Base-by-base conservation (phyloP, 2,113 vertebrate species). In the Acrocephalus arundinaceus region DNA sequence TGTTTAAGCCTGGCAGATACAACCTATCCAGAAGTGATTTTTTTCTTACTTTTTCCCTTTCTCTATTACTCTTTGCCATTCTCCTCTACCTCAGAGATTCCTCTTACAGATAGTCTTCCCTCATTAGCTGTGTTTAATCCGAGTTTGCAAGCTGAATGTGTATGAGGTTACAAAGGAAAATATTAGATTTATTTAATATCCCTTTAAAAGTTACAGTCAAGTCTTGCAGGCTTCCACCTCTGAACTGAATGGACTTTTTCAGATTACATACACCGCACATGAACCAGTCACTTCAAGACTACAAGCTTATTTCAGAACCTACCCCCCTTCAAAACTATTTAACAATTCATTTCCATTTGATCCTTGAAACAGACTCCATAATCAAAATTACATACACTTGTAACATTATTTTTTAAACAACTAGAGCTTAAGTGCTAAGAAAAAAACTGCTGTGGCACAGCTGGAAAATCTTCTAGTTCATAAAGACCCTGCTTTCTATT, bases 381-480 rank as follows among this genome's bases (percentile, higher is more conserved):
- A 93, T 78, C 61, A 94, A 96, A 90, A 96, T 77, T 74, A 73
- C 70, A 88, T 33, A 94, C 22, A 90, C 68, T 83, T 85, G 70
- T 65, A 86, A 65, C 83, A 91, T 89, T 85, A 89, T 28, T 93
- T 94, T 95, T 86, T 94, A 92, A 97, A 93, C 66, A 94, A 62
- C 27, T 21, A 75, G 39, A 87, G 5, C 51, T 73, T 75, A 92
- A 92, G 76, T 37, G 28, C 49, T 39, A 85, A 68, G 54, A 65
- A 62, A 75, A 77, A 95, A 67, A 0, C 33, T 68, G 73, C 52
- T 15, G 4, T 4, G n/a, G 54, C 66, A 85, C 55, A 87, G 77
- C 41, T 76, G 65, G 30, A 87, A 91, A 92, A 85, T 21, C 14
- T 76, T 72, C 45, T 67, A 84, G 52, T 49, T 85, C 85, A 62